Percentiles rank a stretch among this genome's conserved stretches.
These are phyloP conservation scores for Melospiza georgiana DNA, from an alignment of 2,113 vertebrate genomes.

Conservation along the genomic window DNA sequence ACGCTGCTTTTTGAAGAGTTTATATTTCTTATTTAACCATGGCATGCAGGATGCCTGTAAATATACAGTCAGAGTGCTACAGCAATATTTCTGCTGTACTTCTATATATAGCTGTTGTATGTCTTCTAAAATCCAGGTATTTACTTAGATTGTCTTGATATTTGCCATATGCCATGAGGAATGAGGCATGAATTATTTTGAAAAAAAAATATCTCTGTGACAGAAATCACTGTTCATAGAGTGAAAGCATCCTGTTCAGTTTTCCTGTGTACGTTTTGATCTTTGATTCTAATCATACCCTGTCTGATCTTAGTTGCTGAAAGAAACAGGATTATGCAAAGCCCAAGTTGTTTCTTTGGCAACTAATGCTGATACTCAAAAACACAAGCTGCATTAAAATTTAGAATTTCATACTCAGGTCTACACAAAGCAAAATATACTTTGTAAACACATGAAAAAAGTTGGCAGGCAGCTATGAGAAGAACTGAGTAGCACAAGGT, in stretches of 20 bases:
- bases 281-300: neutral
- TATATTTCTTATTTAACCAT: neutral
- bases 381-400: neutral
- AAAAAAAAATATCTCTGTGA: neutral
- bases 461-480: neutral
- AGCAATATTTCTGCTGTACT: neutral
- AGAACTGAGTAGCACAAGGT: neutral
- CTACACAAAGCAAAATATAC: neutral
- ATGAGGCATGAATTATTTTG: neutral
- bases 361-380: neutral
- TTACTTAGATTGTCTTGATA: neutral
- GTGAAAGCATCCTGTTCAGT: neutral
- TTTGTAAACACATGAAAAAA: neutral
- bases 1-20: neutral
- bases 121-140: neutral
- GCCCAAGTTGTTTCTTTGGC: neutral
- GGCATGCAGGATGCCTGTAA: neutral
- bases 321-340: neutral
- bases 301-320: neutral
- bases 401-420: neutral
- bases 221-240: neutral
- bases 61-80: neutral
- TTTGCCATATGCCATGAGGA: neutral
- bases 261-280: neutral
- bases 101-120: neutral